These are phyloP conservation scores for Suricata suricatta DNA, from an alignment of 2,113 vertebrate genomes.

Conservation along the genomic window DNA sequence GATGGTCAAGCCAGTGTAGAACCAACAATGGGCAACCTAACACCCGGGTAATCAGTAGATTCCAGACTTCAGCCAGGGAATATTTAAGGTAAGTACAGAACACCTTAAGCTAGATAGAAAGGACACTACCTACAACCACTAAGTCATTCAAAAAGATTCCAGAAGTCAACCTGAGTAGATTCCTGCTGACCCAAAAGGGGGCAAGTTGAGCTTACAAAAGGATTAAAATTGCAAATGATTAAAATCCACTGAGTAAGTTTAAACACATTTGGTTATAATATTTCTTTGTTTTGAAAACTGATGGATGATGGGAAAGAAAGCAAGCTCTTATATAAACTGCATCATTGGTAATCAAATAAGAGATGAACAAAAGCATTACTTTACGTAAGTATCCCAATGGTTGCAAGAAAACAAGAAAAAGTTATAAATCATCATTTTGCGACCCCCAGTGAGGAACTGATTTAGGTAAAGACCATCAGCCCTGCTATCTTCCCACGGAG, in stretches of 20 bases:
- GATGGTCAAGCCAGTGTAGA: neutral
- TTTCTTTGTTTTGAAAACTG: neutral
- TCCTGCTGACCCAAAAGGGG: neutral
- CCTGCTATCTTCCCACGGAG: neutral
- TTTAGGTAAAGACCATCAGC: neutral
- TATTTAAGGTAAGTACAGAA: neutral
- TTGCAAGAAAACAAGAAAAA: neutral
- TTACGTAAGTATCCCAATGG: neutral
- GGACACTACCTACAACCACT: neutral
- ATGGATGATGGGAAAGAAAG: neutral
- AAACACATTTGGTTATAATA: neutral
- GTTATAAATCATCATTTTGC: neutral
- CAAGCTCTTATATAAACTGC: neutral
- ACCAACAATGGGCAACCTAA: neutral
- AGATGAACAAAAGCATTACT: neutral
- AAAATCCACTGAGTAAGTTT: neutral
- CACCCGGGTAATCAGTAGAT: neutral
- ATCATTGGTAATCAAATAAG: neutral
- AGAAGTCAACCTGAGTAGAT: neutral
- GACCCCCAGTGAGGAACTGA: neutral
- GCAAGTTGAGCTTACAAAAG: neutral
- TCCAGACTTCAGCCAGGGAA: neutral
- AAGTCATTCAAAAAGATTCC: neutral
- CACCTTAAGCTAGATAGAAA: neutral
- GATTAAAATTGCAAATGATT: neutral